Evolutionary conservation across 2,888 invertebrate species (phyloP), one percentile per base, ranked within the genome.

Genomic region (Pseudolycoriella hygida): DNA sequence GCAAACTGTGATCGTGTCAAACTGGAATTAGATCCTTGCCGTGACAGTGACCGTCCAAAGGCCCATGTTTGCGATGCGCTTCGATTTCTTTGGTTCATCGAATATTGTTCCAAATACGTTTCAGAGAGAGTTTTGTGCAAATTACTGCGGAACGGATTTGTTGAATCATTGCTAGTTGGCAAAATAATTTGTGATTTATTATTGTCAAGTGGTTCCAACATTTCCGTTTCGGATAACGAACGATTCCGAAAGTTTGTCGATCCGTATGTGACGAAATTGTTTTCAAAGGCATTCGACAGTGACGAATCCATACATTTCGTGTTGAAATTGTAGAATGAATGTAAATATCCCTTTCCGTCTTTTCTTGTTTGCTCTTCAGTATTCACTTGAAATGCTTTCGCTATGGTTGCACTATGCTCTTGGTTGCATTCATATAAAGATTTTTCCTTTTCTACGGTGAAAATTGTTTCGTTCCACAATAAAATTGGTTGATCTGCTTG

Each of bases 111-210:
- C 1, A 66, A 55, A 48, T 59, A 60, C 44, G 64, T 63, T 52
- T 66, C 66, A 3, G 65, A 66, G 42, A 62, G 58, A 17, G 65
- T 66, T 51, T 66, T 66, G 43, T 66, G 63, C 46, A 66, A 51
- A 53, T 59, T 54, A n/a, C 11, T 20, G 17, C 10, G 17, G 2
- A 60, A 57, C 2, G 60, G 55, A 40, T 63, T 52, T 4, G 48
- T 44, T 49, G 42, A 17, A 44, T n/a, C 31, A 34, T 31, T 43
- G 43, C 17, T 46, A 59, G 2, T 58, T 55, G 48, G 58, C 17
- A 32, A 37, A 43, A 43, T 19, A 20, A 58, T 25, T 55, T 56
- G 3, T 55, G 53, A 46, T 30, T 39, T 8, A 6, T 4, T 25
- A 25, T 25, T 25, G 25, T 25, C 25, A 4, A 25, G 8, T 18